These are phyloP conservation scores for Hydrozoanthus gracilis DNA, from an alignment of 92 coral and sea anemone genomes.

Conservation along the genomic window DNA sequence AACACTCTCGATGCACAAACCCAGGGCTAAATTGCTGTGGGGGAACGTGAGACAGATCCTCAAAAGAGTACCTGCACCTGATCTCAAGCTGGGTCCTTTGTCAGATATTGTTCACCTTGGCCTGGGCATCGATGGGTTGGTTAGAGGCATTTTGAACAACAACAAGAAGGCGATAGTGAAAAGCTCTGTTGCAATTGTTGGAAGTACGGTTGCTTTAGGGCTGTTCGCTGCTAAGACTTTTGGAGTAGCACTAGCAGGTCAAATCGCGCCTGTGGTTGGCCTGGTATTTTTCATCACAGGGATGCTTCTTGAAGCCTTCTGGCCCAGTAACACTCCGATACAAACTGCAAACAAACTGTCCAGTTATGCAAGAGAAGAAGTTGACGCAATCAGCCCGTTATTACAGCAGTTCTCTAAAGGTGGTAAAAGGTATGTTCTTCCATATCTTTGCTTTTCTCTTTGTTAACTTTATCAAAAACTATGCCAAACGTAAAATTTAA, in stretches of 20 bases:
- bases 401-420: constrained; percentile 41
- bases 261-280: constrained; percentile 47
- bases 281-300: constrained; percentile 47
- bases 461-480: not conserved
- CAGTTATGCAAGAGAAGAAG: constrained; percentile 47
- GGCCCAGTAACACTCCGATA: constrained; percentile 60
- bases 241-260: not conserved
- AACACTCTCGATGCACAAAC: not conserved
- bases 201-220: constrained; percentile 51
- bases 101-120: constrained; percentile 56
- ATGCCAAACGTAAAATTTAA: no score
- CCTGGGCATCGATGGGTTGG: constrained; percentile 50
- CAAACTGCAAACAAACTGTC: constrained; percentile 64
- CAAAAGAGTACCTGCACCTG: not conserved
- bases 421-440: constrained; percentile 24
- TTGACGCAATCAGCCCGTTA: constrained; percentile 43
- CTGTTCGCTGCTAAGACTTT: constrained; percentile 37
- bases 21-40: not conserved
- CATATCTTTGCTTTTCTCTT: not conserved
- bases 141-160: constrained; percentile 41
- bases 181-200: constrained; percentile 56
- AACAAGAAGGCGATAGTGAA: constrained; percentile 57
- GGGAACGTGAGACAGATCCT: not conserved
- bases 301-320: constrained; percentile 36
- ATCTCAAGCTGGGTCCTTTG: constrained; percentile 39